Evolutionary conservation across 2,888 invertebrate genomes (phyloP).

Genomic region (Linnaemya vulpina): DNA sequence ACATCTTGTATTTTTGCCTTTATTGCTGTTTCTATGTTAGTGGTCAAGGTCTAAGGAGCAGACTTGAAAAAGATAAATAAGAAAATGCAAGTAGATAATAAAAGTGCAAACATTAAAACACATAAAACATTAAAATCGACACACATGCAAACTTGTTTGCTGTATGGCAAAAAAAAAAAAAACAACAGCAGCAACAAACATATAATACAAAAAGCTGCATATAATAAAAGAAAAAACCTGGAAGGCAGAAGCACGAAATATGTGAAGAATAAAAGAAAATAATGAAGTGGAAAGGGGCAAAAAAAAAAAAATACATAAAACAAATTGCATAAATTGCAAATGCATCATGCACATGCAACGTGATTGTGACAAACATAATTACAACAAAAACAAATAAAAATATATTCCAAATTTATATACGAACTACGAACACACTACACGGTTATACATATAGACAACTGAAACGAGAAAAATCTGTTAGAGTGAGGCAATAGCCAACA

Average conservation of each 20-base stretch:
- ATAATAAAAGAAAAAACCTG: conserved; percentile 65
- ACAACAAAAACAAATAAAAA: conserved; percentile 50
- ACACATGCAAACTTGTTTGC: neutral
- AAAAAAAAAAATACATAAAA: conserved; percentile 72
- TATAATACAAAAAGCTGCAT: conserved; percentile 60
- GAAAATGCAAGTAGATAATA: conserved; percentile 75
- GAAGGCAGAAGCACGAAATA: conserved; percentile 57
- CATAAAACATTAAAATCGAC: conserved; percentile 23
- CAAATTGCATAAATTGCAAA: conserved; percentile 71
- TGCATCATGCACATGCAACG: conserved; percentile 79
- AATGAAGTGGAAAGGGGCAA: conserved; percentile 69
- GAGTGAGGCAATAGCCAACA: too few species aligned
- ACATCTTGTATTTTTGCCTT: conserved; percentile 51
- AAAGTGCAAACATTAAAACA: conserved; percentile 61
- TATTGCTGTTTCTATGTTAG: conserved; percentile 79
- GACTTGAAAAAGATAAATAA: conserved; percentile 43
- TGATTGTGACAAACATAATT: conserved; percentile 73
- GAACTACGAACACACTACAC: neutral
- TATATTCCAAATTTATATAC: neutral
- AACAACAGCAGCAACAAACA: conserved; percentile 38
- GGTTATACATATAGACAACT: neutral
- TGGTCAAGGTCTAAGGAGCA: conserved; percentile 83
- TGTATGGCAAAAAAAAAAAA: conserved; percentile 17
- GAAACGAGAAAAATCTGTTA: neutral
- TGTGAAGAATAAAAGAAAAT: conserved; percentile 62